Evolutionary conservation across 1,140 invertebrate genomes (phyloP).

Genomic region (Rhyzopertha dominica): DNA sequence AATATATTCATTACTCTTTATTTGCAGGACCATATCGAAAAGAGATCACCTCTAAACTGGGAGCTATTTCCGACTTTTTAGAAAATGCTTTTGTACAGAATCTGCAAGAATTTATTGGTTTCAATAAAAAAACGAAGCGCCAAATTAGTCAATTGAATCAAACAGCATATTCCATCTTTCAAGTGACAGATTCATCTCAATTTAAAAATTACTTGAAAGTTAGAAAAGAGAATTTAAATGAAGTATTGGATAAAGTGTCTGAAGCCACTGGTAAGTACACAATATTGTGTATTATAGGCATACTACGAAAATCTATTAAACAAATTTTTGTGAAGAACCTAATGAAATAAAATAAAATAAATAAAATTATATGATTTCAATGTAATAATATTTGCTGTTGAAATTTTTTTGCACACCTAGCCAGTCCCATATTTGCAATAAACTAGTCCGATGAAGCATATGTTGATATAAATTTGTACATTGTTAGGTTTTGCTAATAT

Average conservation of each 20-base stretch:
- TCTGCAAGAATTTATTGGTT: conserved; percentile 34
- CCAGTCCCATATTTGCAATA: no score
- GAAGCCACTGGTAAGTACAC: conserved; percentile 49
- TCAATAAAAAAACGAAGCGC: background rate
- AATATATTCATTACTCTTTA: background rate
- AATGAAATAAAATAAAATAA: no score
- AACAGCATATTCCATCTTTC: conserved; percentile 11
- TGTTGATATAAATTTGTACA: no score
- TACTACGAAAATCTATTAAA: no score
- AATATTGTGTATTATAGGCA: no score
- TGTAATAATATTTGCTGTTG: no score
- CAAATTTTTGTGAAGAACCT: no score
- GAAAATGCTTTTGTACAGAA: conserved; percentile 49
- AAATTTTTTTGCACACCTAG: no score
- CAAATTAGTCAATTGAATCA: conserved; percentile 1
- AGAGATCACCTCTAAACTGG: conserved; percentile 49
- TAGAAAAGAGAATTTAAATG: conserved; percentile 35
- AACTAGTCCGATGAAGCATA: no score
- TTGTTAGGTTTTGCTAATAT: no score
- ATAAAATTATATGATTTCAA: no score
- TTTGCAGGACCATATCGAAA: conserved; percentile 48
- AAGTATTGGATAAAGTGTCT: conserved; percentile 47
- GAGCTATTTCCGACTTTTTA: conserved; percentile 51
- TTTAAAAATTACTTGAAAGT: conserved; percentile 38
- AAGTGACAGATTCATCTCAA: conserved; percentile 26